Base-by-base conservation (phyloP, 2,888 invertebrate genomes). In the Strigamia maritima region DNA sequence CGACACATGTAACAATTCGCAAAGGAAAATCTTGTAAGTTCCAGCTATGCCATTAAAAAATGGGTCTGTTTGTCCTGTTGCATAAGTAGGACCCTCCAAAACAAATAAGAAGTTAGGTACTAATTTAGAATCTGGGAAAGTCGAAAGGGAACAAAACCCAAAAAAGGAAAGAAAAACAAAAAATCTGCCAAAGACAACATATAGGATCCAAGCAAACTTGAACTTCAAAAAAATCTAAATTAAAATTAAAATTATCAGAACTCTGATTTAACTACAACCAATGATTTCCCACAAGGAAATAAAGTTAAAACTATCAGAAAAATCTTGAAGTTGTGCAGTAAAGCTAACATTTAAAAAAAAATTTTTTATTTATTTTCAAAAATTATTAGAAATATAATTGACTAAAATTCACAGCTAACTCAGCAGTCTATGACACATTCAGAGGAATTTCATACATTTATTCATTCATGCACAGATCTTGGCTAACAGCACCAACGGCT, bases 21-120 rank as follows among this genome's bases (percentile, higher is more conserved):
- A 65, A 65, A 65, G 65, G 65, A 26, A 65, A 65, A 65, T 65
- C 65, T 26, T 24, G 65, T 65, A 65, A 65, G 65, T 65, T 16
- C 2, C n/a, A 14, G n/a, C n/a, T n/a, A n/a, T n/a, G n/a, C n/a
- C n/a, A n/a, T n/a, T 31, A 4, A 31, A 7, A 31, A 7, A n/a
- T 49, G 49, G 19, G 49, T 49, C n/a, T 49, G 49, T 49, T 49
- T 49, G n/a, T n/a, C n/a, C 49, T 49, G 19, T 49, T 49, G n/a
- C 19, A 7, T 19, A 49, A 49, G 49, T 49, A 7, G 49, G n/a
- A 49, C 14, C n/a, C 1, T 49, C 14, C 16, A 49, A n/a, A 6
- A 49, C 49, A 49, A 49, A 49, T 49, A 49, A 49, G n/a, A 49
- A 19, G 8, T n/a, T n/a, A n/a, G n/a, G n/a, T n/a, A 49, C 49